phyloP scores from a whole-genome alignment of 2,888 invertebrate species.

The Gonocerus acuteangulatus region DNA sequence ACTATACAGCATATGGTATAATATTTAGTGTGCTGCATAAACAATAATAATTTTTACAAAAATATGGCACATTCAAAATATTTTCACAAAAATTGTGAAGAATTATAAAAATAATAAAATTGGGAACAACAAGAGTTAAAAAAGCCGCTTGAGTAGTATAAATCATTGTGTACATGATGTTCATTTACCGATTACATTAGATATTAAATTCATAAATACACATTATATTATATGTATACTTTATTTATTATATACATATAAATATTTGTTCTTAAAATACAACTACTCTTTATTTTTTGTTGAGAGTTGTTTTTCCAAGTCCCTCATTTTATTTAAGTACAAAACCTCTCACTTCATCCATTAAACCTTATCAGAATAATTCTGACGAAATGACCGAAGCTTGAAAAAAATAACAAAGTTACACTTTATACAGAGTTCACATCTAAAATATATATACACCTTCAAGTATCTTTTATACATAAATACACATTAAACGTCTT shows the following conservation, averaged over 20 bases:
- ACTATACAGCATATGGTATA: too few species aligned
- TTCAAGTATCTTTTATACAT: constrained; percentile 18
- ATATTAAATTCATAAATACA: not conserved
- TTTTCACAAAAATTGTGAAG: too few species aligned
- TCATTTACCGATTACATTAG: too few species aligned
- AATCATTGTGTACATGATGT: too few species aligned
- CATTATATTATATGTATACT: not conserved
- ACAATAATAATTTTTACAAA: too few species aligned
- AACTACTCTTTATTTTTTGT: not conserved
- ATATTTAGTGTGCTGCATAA: too few species aligned
- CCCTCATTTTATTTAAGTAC: not conserved
- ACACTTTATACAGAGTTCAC: not conserved
- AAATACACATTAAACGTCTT: constrained; percentile 20
- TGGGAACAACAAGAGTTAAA: too few species aligned
- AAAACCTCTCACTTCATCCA: not conserved
- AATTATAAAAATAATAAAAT: too few species aligned
- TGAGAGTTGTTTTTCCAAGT: not conserved
- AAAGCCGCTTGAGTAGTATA: too few species aligned
- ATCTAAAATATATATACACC: constrained; percentile 12
- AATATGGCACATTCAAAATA: too few species aligned
- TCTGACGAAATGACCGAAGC: not conserved
- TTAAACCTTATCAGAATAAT: not conserved
- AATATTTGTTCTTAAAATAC: not conserved
- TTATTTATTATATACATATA: constrained; percentile 3
- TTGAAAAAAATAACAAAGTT: not conserved